phyloP scores from a whole-genome alignment of 2,797 vertebrate genomes.

The Crenuchus spilurus region DNA sequence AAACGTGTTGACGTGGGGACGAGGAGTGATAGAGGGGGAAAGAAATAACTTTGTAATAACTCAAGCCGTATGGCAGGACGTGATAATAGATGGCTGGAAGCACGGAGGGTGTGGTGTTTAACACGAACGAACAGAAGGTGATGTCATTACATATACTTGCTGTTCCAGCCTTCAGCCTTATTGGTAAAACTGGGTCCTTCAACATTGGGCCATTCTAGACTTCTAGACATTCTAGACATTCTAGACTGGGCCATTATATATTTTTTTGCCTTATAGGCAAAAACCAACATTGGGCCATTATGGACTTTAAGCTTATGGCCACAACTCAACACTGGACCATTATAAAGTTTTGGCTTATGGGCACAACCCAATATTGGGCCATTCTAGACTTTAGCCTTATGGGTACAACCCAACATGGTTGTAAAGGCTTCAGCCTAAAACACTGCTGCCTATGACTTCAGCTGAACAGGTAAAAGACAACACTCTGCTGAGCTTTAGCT shows the following conservation, averaged over 20 bases:
- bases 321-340: not conserved
- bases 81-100: slow-evolving; percentile 42
- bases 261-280: slow-evolving; percentile 7
- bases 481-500: too few relatives aligned
- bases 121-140: slow-evolving; percentile 20
- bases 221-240: too few relatives aligned
- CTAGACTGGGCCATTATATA: too few relatives aligned
- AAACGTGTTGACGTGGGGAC: slow-evolving; percentile 20
- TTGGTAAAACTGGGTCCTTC: not conserved
- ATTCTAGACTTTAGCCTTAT: not conserved
- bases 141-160: too few relatives aligned
- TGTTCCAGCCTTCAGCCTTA: not conserved
- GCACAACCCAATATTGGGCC: too few relatives aligned
- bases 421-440: too few relatives aligned
- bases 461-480: not conserved
- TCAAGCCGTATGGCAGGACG: slow-evolving; percentile 33
- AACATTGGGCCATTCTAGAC: not conserved
- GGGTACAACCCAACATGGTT: too few relatives aligned
- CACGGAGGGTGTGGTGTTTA: slow-evolving; percentile 27
- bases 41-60: slow-evolving; percentile 29
- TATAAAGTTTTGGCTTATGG: too few relatives aligned
- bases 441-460: too few relatives aligned
- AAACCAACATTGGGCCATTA: not conserved
- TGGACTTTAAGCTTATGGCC: not conserved
- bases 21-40: not conserved